Conservation (phyloP, 2,113 vertebrate genomes). For the Ursus arctos region DNA sequence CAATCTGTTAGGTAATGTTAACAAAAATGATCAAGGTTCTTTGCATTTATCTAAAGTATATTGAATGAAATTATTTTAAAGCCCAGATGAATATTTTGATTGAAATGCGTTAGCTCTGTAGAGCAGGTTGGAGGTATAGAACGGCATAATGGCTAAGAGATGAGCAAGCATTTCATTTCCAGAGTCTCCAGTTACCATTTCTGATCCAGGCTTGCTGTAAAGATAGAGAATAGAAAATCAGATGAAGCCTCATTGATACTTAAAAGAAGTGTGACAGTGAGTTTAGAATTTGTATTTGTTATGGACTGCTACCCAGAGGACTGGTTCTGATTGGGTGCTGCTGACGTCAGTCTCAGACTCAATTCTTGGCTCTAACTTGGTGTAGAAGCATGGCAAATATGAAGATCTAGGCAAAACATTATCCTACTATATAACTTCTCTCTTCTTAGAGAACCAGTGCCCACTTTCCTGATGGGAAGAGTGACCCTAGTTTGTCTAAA, state of each 20-base stretch:
- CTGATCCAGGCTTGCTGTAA: neutral
- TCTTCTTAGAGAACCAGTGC: neutral
- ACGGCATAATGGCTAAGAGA: neutral
- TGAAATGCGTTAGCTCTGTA: neutral
- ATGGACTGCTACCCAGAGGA: neutral
- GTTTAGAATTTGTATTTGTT: neutral
- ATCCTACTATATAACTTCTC: neutral
- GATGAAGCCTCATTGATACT: neutral
- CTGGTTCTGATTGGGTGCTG: neutral
- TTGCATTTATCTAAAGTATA: slow-evolving; percentile 18
- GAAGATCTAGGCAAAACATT: too few relatives aligned
- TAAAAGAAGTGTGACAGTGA: neutral
- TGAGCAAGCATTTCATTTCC: neutral
- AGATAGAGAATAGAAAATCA: neutral
- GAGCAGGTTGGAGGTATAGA: neutral
- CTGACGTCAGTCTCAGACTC: neutral
- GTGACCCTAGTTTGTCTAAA: neutral
- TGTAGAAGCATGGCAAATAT: neutral
- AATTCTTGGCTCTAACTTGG: neutral
- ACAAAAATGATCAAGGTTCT: slow-evolving; percentile 25
- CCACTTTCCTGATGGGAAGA: neutral
- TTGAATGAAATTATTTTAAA: slow-evolving; percentile 44
- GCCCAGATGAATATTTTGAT: neutral
- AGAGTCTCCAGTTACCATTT: neutral
- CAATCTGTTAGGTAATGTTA: slow-evolving; percentile 55